A percentile compares a stretch with the other conserved stretches of the same genome.
Conservation (phyloP, 92 coral and sea anemone species). For the Paragorgia papillata region DNA sequence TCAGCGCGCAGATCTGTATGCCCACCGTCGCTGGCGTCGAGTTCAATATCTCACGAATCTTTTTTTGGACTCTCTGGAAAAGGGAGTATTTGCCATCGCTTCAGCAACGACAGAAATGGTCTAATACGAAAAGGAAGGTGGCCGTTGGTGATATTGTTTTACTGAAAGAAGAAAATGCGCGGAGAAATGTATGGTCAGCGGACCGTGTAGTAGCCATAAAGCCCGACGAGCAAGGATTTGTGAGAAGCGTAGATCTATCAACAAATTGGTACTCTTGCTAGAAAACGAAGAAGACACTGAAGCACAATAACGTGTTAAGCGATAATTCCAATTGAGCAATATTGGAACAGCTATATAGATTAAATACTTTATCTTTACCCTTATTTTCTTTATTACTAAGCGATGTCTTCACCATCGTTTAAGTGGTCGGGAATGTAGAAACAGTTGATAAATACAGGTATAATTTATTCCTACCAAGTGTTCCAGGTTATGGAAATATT, state of each 20-base stretch:
- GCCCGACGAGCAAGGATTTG: conserved; percentile 49
- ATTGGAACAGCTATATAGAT: too few species aligned
- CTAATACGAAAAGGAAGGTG: conserved; percentile 34
- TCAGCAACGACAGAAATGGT: conserved; percentile 39
- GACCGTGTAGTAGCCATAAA: background rate
- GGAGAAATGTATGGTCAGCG: conserved; percentile 27
- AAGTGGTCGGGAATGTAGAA: too few species aligned
- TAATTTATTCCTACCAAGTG: too few species aligned
- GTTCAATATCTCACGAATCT: conserved; percentile 46
- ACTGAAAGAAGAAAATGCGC: conserved; percentile 32
- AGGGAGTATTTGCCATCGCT: conserved; percentile 29
- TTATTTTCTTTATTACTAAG: too few species aligned
- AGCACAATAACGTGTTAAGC: too few species aligned
- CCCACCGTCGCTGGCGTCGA: conserved; percentile 43
- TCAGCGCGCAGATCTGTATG: conserved; percentile 45
- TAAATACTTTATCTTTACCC: too few species aligned
- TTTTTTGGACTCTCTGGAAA: conserved; percentile 53
- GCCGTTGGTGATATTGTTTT: conserved; percentile 39
- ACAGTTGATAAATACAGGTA: too few species aligned
- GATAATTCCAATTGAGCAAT: too few species aligned
- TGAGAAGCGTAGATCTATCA: conserved; percentile 42
- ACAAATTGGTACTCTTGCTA: conserved; percentile 39
- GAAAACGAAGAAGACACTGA: conserved; percentile 18
- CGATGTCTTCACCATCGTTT: too few species aligned
- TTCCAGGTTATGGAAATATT: too few species aligned